Conservation (phyloP, 2,797 vertebrate genomes). For the Rhinogobio ventralis region DNA sequence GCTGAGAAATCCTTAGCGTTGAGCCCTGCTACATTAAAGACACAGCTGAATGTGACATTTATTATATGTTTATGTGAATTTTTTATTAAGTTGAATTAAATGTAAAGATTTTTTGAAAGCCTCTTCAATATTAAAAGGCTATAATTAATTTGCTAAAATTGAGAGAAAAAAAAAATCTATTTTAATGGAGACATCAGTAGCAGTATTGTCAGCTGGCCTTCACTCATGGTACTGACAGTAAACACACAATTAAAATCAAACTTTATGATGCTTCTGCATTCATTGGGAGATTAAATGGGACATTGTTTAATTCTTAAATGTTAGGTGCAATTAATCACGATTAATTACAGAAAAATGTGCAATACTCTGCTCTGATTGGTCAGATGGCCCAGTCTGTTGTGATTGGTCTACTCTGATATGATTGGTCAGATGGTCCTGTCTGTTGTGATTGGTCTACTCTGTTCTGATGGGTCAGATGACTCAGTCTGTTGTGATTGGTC, state of each 20-base stretch:
- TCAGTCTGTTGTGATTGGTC: no score
- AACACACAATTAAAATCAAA: no score
- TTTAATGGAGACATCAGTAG: background rate
- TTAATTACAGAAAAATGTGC: background rate
- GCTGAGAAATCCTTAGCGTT: slow-evolving; percentile 23
- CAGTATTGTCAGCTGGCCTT: background rate
- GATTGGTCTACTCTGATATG: no score
- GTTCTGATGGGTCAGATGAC: no score
- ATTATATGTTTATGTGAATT: background rate
- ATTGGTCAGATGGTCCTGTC: no score
- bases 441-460: no score
- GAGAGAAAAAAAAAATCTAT: accelerated
- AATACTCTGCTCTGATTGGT: no score
- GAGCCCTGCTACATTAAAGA: background rate
- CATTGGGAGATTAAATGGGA: no score
- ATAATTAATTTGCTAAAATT: background rate
- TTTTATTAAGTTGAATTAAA: background rate
- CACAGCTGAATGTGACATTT: background rate
- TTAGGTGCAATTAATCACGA: background rate
- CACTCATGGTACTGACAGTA: background rate
- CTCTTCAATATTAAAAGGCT: background rate
- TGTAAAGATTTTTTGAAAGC: background rate
- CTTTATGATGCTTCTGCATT: no score
- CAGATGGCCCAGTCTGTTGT: no score
- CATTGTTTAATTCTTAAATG: background rate